Evolutionary conservation across 2,888 invertebrate genomes (phyloP).

Genomic region (Eupelmus urozonus): DNA sequence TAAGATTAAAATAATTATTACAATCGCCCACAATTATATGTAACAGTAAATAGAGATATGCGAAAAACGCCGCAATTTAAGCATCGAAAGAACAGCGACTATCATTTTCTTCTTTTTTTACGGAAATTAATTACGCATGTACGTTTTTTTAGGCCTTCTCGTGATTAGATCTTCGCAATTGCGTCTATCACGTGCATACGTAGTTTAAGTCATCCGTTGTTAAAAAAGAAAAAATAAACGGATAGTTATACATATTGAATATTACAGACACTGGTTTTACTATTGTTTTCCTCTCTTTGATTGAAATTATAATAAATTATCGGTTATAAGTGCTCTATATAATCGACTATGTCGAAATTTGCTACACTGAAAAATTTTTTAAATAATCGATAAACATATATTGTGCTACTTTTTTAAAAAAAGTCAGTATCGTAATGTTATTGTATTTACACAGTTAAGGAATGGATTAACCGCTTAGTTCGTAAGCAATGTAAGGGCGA

Average conservation of each 20-base stretch:
- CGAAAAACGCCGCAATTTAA: slow-evolving; percentile 5
- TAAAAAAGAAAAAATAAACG: background rate
- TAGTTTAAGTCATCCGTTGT: too few relatives aligned
- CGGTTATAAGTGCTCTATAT: slow-evolving; percentile 29
- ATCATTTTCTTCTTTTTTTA: slow-evolving; percentile 26
- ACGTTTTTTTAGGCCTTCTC: slow-evolving; percentile 6
- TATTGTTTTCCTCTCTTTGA: background rate
- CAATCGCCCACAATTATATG: background rate
- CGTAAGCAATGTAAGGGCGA: slow-evolving; percentile 15
- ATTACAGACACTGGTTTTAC: background rate
- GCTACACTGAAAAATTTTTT: slow-evolving; percentile 51
- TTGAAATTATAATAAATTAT: slow-evolving; percentile 13
- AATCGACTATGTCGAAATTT: slow-evolving; percentile 24
- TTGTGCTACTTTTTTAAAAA: slow-evolving; percentile 23
- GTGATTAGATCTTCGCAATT: background rate
- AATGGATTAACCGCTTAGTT: slow-evolving; percentile 25
- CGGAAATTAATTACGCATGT: background rate
- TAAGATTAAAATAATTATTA: slow-evolving; percentile 9
- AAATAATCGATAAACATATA: slow-evolving; percentile 19
- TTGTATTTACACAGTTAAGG: background rate
- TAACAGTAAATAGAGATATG: background rate
- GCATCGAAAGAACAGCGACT: background rate
- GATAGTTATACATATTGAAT: background rate
- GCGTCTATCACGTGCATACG: background rate
- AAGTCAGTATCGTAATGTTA: slow-evolving; percentile 5